Base-by-base conservation (phyloP, 2,797 vertebrate genomes). In the Sciurus carolinensis region DNA sequence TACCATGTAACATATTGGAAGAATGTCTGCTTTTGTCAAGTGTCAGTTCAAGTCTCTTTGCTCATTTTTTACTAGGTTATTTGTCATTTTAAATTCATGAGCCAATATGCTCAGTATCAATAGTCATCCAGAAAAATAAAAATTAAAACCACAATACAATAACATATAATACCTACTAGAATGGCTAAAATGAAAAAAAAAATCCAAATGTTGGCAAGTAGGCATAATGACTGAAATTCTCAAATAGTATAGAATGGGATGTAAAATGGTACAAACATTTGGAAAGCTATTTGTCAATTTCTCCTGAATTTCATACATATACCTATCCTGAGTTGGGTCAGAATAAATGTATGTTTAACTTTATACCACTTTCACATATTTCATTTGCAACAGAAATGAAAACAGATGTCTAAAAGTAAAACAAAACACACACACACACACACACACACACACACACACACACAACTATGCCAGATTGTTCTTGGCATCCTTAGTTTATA, bases 341-440 rank as follows among this genome's bases (percentile, higher is more conserved):
- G 22, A 67, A 69, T 1, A 81, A 13, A 30, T 57, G 1, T 39
- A 47, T 82, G 11, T 82, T 96, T 85, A 87, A 91, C 36, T 79
- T 79, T 71, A 85, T 33, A 52, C 13, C 64, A 39, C 5, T 54
- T 91, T 44, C 17, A 84, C 7, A 10, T 72, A 71, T 73, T 79
- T 57, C 24, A 47, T 50, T 64, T 93, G 42, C 30, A 44, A 52
- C 2, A 77, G n/a, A 92, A 95, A 82, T 66, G 20, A 91, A 86
- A 96, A 71, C 5, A 67, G 33, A 17, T 54, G 44, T 28, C 33
- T 90, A 87, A 86, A 66, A 85, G 66, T 13, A 95, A 91, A 95
- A 22, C 30, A 82, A 52, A 79, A 39, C 10, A 52, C 81, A 69
- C 50, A n/a, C 80, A 89, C 87, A 91, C 66, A 33, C 10, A 44